phyloP scores from a whole-genome alignment of 2,113 vertebrate species.

The Zosterops lateralis region DNA sequence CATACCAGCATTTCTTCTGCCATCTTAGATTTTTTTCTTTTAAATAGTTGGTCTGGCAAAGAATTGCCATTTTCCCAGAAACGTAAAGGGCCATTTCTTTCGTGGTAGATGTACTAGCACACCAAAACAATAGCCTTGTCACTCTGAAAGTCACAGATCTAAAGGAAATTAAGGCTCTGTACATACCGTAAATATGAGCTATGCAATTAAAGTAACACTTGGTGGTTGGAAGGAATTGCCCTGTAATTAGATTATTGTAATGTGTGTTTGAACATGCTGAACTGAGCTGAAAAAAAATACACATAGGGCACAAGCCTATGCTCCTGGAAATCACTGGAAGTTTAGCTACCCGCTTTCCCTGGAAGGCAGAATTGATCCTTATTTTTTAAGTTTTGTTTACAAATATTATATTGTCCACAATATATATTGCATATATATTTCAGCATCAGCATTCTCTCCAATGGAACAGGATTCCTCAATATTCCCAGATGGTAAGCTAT shows the following conservation, averaged over 20 bases:
- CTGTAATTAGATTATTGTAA: constrained; percentile 32
- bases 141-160: constrained; percentile 6
- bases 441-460: background rate
- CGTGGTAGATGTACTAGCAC: background rate
- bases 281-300: background rate
- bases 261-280: background rate
- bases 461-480: background rate
- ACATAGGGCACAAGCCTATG: background rate
- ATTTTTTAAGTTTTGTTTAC: background rate
- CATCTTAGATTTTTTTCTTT: background rate
- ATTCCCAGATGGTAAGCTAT: background rate
- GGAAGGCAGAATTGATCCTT: background rate
- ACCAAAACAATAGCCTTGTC: constrained; percentile 27
- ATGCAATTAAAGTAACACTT: constrained; percentile 29
- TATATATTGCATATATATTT: background rate
- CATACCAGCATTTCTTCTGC: background rate
- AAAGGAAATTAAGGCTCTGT: background rate
- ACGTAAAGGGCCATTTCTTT: background rate
- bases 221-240: background rate
- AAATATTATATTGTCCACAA: background rate
- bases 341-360: background rate
- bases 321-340: background rate
- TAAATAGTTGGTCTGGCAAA: background rate
- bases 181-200: background rate
- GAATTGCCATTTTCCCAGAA: background rate